Evolutionary conservation across 1,140 invertebrate genomes (phyloP).

Genomic region (Aleiodes sp.): DNA sequence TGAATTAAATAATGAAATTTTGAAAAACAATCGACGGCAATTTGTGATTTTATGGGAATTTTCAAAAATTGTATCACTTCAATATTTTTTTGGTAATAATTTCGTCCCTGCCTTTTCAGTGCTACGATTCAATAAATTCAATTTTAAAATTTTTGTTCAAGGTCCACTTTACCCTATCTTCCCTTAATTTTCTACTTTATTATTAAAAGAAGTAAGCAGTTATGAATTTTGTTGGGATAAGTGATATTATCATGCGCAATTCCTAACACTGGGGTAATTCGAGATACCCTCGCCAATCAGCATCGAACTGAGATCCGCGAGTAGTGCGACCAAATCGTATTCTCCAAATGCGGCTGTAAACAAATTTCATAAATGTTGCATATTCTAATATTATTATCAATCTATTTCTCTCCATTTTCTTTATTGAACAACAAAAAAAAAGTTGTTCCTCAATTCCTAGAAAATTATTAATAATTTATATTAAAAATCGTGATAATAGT

Average conservation of each 20-base stretch:
- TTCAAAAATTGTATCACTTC: too few relatives aligned
- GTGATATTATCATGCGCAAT: slow-evolving; percentile 33
- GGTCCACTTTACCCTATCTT: too few relatives aligned
- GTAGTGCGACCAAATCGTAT: slow-evolving; percentile 78
- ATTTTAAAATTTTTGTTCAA: too few relatives aligned
- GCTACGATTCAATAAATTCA: too few relatives aligned
- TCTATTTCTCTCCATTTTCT: neutral
- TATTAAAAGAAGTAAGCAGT: neutral
- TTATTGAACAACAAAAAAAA: neutral
- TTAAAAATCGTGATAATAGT: neutral
- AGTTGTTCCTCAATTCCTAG: neutral
- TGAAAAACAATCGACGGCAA: too few relatives aligned
- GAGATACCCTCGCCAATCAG: slow-evolving; percentile 74
- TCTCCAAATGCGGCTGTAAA: slow-evolving; percentile 73
- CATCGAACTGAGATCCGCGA: slow-evolving; percentile 75
- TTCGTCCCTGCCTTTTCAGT: too few relatives aligned
- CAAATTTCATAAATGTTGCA: slow-evolving; percentile 28
- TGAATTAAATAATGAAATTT: too few relatives aligned
- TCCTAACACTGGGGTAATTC: slow-evolving; percentile 48
- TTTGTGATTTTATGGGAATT: too few relatives aligned
- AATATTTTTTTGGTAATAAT: too few relatives aligned
- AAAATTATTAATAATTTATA: neutral
- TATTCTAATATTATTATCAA: neutral
- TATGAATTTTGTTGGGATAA: slow-evolving; percentile 4
- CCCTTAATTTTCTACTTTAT: too few relatives aligned